These are phyloP conservation scores for Siniperca undulata DNA, from an alignment of 2,797 vertebrate genomes.

Conservation along the genomic window DNA sequence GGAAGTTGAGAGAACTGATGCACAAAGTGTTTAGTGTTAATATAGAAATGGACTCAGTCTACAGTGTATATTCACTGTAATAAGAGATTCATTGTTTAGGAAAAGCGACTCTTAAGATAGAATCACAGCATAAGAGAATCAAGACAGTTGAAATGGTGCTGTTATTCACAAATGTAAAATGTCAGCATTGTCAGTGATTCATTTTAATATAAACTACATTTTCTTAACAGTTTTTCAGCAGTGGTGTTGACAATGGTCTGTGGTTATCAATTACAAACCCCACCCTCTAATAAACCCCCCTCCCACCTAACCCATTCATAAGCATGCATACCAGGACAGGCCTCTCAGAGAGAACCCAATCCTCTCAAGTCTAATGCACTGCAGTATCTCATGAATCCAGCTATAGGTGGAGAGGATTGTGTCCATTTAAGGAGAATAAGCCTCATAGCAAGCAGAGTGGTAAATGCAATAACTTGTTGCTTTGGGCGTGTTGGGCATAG, in stretches of 20 bases:
- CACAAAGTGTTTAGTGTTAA: slow-evolving; percentile 12
- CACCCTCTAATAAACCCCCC: too few species aligned
- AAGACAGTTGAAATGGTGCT: background rate
- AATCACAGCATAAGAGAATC: background rate
- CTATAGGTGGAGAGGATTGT: slow-evolving; percentile 4
- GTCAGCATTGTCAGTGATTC: background rate
- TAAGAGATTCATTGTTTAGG: background rate
- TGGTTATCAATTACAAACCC: too few species aligned
- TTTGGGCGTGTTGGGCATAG: background rate
- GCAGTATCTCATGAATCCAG: too few species aligned
- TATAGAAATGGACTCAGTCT: background rate
- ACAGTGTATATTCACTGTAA: background rate
- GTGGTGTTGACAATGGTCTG: too few species aligned
- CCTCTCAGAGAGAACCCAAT: too few species aligned
- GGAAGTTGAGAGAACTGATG: slow-evolving; percentile 15
- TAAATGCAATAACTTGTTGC: slow-evolving; percentile 5
- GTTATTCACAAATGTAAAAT: background rate
- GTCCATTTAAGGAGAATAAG: slow-evolving; percentile 4
- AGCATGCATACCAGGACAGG: too few species aligned
- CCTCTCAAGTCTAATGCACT: too few species aligned
- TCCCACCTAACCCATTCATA: too few species aligned
- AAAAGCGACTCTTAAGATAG: background rate
- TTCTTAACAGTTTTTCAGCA: background rate
- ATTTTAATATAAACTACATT: background rate
- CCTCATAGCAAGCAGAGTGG: background rate